Evolutionary conservation across 1,140 invertebrate species (phyloP).

Genomic region (Temnothorax nylanderi): DNA sequence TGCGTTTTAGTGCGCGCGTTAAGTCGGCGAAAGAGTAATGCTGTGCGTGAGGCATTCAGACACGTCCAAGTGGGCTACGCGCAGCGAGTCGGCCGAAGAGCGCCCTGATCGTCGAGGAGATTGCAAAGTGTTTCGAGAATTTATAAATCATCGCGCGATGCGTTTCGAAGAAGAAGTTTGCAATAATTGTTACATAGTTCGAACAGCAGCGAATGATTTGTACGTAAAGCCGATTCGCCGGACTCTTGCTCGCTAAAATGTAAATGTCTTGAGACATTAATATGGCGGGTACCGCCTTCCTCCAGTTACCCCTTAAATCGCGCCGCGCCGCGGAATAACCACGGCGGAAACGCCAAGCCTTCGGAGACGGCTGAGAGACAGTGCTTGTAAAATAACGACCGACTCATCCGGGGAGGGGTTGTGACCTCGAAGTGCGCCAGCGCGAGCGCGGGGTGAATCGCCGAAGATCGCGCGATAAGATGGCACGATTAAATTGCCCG

Average conservation of each 20-base stretch:
- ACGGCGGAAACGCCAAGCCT: not conserved
- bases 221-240: not conserved
- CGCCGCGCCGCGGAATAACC: not conserved
- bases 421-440: constrained; percentile 30
- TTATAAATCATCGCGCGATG: not conserved
- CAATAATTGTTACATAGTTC: constrained; percentile 10
- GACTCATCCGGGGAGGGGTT: constrained; percentile 46
- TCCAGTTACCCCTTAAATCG: constrained; percentile 14
- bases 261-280: constrained; percentile 13
- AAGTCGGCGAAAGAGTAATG: not conserved
- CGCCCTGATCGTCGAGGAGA: not conserved
- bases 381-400: constrained; percentile 38
- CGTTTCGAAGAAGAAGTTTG: not conserved
- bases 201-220: not conserved
- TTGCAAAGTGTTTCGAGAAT: not conserved
- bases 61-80: not conserved
- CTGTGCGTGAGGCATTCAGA: not conserved
- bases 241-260: not conserved
- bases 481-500: constrained; percentile 60
- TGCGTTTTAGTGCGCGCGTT: constrained; percentile 7
- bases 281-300: not conserved
- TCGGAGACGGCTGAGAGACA: not conserved
- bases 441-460: constrained; percentile 42
- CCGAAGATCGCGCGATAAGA: constrained; percentile 58
- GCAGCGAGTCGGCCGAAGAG: not conserved